Base-by-base conservation (phyloP, 2,888 invertebrate species). In the Scrobipalpa atriplicella region DNA sequence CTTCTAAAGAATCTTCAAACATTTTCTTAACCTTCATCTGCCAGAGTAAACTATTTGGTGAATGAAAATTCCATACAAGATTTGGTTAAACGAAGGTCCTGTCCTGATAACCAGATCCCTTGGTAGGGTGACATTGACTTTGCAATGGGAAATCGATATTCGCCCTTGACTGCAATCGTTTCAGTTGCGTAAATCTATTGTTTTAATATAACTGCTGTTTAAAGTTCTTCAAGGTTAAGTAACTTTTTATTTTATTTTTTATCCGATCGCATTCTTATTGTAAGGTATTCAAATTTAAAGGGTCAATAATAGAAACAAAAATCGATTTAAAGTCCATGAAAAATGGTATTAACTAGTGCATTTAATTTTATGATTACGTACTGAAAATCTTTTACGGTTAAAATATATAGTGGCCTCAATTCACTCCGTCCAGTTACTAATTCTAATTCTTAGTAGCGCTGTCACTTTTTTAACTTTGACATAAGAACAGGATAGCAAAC, bases 71-170 rank as follows among this genome's bases (percentile, higher is more conserved):
- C 56, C 56, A 29, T 29, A 29, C 56, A 29, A 52, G 0, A 47
- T 16, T 5, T 52, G 16, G 52, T 19, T 7, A 5, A 52, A 52
- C 11, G 52, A 52, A 8, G 19, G n/a, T 52, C 18, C 3, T n/a
- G n/a, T n/a, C n/a, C n/a, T n/a, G n/a, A 6, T 6, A n/a, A n/a
- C 29, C 5, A 36, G 11, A 41, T 41, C 41, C 13, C 41, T 41
- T 41, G 18, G n/a, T n/a, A n/a, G n/a, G n/a, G 61, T 61, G 61
- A 61, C 61, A 61, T 39, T 61, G 61, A 61, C 41, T 61, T 61
- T 41, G n/a, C 19, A 6, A 11, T 0, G 18, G 18, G 18, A 18
- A 61, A 61, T 61, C 61, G 61, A 41, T 61, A 13, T 13, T 41
- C 18, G 29, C 60, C 18, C 60, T 60, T 60, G 60, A 38, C 56